Percentiles rank a stretch among this genome's conserved stretches.
phyloP scores from a whole-genome alignment of 2,888 invertebrate genomes.

The Syrista parreyssii region DNA sequence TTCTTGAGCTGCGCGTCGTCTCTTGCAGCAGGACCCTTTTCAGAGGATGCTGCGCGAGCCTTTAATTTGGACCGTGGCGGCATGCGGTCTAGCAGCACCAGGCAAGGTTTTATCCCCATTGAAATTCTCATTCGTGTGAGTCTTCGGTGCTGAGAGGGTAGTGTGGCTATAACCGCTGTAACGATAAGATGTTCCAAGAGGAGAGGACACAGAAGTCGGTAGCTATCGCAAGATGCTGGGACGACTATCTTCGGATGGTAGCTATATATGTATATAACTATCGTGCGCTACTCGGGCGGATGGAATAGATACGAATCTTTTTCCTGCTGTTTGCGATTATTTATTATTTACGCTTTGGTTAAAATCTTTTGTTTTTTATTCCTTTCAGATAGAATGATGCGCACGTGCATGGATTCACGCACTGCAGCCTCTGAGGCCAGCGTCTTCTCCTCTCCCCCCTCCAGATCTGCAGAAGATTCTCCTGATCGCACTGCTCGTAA shows the following conservation, averaged over 20 bases:
- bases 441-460: slow-evolving; percentile 13
- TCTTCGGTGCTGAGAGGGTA: slow-evolving; percentile 25
- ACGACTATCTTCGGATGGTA: no score
- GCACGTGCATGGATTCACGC: no score
- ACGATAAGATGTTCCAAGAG: no score
- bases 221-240: no score
- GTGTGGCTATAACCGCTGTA: no score
- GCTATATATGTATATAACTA: no score
- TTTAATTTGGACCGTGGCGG: slow-evolving; percentile 51
- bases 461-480: no score
- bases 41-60: slow-evolving; percentile 4
- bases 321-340: slow-evolving; percentile 49
- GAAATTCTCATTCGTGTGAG: background rate
- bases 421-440: background rate
- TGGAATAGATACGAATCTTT: slow-evolving; percentile 43
- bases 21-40: background rate
- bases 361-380: no score
- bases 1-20: background rate
- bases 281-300: no score
- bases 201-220: no score
- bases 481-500: slow-evolving; percentile 44
- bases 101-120: slow-evolving; percentile 1
- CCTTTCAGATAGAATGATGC: no score
- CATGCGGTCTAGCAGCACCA: slow-evolving; percentile 49
- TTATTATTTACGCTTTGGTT: slow-evolving; percentile 38